Base-by-base conservation (phyloP, 2,888 invertebrate genomes). In the Eupithecia abbreviata region DNA sequence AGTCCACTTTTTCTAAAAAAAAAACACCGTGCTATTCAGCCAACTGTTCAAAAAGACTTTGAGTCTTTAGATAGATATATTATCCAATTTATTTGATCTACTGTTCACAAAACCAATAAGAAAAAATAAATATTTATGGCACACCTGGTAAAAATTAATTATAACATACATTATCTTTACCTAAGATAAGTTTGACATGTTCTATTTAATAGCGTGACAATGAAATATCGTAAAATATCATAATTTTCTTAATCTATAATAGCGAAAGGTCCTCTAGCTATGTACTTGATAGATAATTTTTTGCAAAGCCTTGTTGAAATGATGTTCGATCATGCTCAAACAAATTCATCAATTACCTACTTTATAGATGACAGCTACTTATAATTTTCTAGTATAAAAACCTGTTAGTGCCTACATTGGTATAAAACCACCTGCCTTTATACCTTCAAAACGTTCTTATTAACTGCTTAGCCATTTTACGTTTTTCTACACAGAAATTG, bases 261-360 rank as follows among this genome's bases (percentile, higher is more conserved):
- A 55, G 7, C n/a, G 3, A 55, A 55, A n/a, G 55, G n/a, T 55
- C n/a, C n/a, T 0, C 41, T 15, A 42, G 13, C 65, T 41, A 41
- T 42, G 1, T 42, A 66, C 41, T 15, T 42, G 15, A 15, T 15
- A 42, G 13, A 45, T 18, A 45, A 45, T 69, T 68, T 69, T 69
- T 69, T 47, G 30, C 4, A 13, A 42, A 73, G 73, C 71, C 43
- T 76, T 49, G 77, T 79, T 79, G 77, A 72, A 70, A 79, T 80
- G 73, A 75, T 77, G 80, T 80, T 77, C 74, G 74, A 72, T 77
- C 72, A 73, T 78, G 67, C 74, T 42, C 70, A 75, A 76, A 79
- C 77, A 75, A 79, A 80, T 79, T 82, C 76, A 81, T 80, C 80
- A 79, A 82, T 82, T 79, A 78, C 45, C 10, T 68, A 18, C 80